These are phyloP conservation scores for Oxyruncus cristatus DNA, from an alignment of 2,113 vertebrate genomes.

Conservation along the genomic window DNA sequence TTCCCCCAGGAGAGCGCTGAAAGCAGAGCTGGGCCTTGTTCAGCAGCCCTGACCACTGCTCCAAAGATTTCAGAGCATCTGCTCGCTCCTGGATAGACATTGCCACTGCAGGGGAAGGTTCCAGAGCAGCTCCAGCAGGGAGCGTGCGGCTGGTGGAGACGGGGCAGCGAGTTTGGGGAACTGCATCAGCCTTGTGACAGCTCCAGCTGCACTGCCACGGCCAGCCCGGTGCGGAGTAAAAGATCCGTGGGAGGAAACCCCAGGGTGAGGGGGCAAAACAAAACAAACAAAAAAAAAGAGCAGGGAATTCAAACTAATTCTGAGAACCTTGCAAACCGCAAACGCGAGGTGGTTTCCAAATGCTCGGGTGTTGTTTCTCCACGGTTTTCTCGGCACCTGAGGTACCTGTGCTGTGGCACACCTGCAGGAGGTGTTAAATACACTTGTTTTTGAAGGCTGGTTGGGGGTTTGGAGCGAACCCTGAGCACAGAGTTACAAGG, in stretches of 20 bases:
- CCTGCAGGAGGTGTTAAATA: neutral
- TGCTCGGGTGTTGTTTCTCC: neutral
- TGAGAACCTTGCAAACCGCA: neutral
- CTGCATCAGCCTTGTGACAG: neutral
- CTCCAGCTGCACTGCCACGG: neutral
- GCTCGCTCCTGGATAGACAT: neutral
- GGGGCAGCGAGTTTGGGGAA: neutral
- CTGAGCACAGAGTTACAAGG: neutral
- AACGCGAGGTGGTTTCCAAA: neutral
- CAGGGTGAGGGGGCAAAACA: neutral
- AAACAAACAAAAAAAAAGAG: neutral
- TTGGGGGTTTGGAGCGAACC: neutral
- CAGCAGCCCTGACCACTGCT: neutral
- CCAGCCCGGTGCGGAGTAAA: neutral
- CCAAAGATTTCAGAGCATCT: neutral
- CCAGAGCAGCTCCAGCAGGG: neutral
- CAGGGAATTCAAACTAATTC: neutral
- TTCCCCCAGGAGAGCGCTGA: neutral
- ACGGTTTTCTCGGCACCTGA: rapidly evolving
- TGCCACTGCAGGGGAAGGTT: neutral
- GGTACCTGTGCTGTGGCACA: neutral
- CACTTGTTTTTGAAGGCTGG: neutral
- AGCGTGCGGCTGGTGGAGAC: neutral
- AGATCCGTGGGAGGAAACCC: rapidly evolving
- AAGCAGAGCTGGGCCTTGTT: neutral